These are phyloP conservation scores for Pristis pectinata DNA, from an alignment of 2,797 vertebrate genomes.

Conservation along the genomic window DNA sequence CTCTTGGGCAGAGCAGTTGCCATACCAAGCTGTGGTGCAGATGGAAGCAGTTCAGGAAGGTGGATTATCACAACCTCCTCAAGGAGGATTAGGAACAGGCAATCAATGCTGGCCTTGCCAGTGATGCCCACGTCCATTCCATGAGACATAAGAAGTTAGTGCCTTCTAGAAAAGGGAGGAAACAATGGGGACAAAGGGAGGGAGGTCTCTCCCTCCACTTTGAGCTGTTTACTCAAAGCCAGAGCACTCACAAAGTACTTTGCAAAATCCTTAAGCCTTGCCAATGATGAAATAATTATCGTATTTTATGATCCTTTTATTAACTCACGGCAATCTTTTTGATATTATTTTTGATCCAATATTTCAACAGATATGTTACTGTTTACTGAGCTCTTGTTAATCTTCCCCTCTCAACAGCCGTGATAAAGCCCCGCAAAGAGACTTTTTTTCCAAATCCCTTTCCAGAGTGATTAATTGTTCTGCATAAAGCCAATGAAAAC, in stretches of 20 bases:
- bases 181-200: neutral
- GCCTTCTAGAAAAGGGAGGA: neutral
- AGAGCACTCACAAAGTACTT: neutral
- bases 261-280: neutral
- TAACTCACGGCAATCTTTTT: neutral
- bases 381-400: neutral
- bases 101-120: too few relatives aligned
- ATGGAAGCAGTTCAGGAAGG: too few relatives aligned
- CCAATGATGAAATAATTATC: neutral
- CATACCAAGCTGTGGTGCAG: too few relatives aligned
- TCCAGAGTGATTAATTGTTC: slow-evolving; percentile 14
- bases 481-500: neutral
- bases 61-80: too few relatives aligned
- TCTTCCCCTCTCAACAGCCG: neutral
- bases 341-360: slow-evolving; percentile 16
- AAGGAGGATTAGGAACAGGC: too few relatives aligned
- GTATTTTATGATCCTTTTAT: neutral
- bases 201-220: neutral
- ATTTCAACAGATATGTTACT: neutral
- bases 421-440: slow-evolving; percentile 5
- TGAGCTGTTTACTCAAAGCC: neutral
- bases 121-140: too few relatives aligned
- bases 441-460: neutral
- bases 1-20: too few relatives aligned
- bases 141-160: too few relatives aligned